phyloP scores from a whole-genome alignment of 2,888 invertebrate species.

The Plusia festucae region DNA sequence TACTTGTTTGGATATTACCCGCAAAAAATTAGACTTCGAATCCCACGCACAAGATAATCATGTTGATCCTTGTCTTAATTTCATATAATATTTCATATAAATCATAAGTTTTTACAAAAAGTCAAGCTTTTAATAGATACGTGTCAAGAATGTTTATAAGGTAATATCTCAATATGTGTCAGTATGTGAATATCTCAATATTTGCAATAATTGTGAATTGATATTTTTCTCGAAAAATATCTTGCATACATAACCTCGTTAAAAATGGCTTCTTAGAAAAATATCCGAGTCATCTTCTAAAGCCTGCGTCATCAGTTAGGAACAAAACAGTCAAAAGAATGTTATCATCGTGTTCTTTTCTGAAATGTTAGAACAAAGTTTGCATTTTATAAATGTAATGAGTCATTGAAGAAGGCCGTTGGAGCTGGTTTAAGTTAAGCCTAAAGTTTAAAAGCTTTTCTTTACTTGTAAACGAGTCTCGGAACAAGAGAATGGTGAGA shows the following conservation, averaged over 20 bases:
- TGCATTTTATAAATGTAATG: not conserved
- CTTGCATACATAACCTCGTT: slow-evolving; percentile 42
- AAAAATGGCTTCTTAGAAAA: slow-evolving; percentile 50
- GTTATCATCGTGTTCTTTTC: slow-evolving; percentile 26
- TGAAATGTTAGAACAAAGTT: not conserved
- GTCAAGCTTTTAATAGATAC: too few relatives aligned
- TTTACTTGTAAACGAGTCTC: not conserved
- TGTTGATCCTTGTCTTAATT: not conserved
- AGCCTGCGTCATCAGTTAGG: slow-evolving; percentile 36
- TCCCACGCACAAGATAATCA: not conserved
- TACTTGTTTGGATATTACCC: not conserved
- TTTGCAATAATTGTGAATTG: slow-evolving; percentile 15
- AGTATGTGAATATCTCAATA: not conserved
- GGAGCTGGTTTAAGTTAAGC: not conserved
- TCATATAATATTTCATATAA: too few relatives aligned
- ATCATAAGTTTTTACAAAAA: too few relatives aligned
- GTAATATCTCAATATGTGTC: too few relatives aligned
- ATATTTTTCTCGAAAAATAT: slow-evolving; percentile 33
- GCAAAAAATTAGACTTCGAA: not conserved
- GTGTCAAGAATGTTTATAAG: not conserved
- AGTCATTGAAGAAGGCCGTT: not conserved
- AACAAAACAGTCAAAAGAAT: slow-evolving; percentile 15
- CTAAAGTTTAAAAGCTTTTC: not conserved
- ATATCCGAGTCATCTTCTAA: slow-evolving; percentile 31
- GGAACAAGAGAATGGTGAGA: not conserved